phyloP scores from a whole-genome alignment of 2,888 invertebrate genomes.

The Automeris io region DNA sequence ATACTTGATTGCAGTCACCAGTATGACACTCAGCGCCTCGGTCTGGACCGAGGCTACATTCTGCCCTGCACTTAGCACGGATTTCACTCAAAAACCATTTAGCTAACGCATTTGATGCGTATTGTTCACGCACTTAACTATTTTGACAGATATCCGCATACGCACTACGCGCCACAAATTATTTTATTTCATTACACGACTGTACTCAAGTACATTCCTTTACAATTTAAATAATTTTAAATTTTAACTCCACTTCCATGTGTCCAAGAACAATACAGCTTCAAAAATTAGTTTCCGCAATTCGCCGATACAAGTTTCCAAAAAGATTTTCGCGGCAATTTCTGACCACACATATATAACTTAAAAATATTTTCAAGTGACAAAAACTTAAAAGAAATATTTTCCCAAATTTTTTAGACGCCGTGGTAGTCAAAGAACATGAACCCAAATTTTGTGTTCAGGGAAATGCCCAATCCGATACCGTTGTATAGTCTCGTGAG shows the following conservation, averaged over 20 bases:
- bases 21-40: background rate
- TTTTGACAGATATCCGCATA: slow-evolving; percentile 51
- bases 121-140: slow-evolving; percentile 44
- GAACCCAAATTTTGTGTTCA: slow-evolving; percentile 75
- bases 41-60: slow-evolving; percentile 48
- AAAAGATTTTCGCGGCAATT: slow-evolving; percentile 45
- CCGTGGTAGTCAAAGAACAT: slow-evolving; percentile 57
- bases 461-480: slow-evolving; percentile 78
- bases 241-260: slow-evolving; percentile 36
- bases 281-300: slow-evolving; percentile 45
- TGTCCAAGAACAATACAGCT: slow-evolving; percentile 32
- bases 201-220: slow-evolving; percentile 24
- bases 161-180: slow-evolving; percentile 22
- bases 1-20: background rate
- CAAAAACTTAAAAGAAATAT: slow-evolving; percentile 28
- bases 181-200: slow-evolving; percentile 13
- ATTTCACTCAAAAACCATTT: slow-evolving; percentile 51
- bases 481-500: slow-evolving; percentile 78
- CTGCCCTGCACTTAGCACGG: slow-evolving; percentile 34
- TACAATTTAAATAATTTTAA: slow-evolving; percentile 21
- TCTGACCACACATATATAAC: slow-evolving; percentile 15
- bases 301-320: slow-evolving; percentile 32
- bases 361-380: slow-evolving; percentile 17
- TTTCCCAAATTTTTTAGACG: slow-evolving; percentile 40
- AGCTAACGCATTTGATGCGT: slow-evolving; percentile 46